Evolutionary conservation across 2,113 vertebrate species (phyloP), one percentile per base, ranked within the genome.

Genomic region (Neofelis nebulosa): DNA sequence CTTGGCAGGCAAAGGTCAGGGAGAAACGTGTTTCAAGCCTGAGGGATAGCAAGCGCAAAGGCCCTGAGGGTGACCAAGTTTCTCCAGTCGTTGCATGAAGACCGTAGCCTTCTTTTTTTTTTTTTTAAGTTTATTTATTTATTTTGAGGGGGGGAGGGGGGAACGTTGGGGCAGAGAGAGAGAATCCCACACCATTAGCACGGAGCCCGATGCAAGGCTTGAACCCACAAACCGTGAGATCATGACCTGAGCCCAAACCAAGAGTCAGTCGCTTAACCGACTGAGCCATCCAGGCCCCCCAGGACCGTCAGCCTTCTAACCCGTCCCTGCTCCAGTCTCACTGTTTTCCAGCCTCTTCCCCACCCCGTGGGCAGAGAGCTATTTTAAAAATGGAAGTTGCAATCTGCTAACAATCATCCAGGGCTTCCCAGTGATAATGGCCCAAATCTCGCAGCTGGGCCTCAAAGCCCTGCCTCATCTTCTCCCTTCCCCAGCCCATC

Each of bases 311-410:
- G 25, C 7, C 74, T 80, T 29, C 68, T 10, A 5, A 2, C 12
- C 10, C 8, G 11, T 31, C 36, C 74, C 41, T 90, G 63, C 33
- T 19, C 15, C 18, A 1, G 0, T 0, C 36, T 71, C 36, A 0
- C 38, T 5, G 3, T 13, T 31, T 89, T 33, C 16, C 25, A 33
- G 36, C 48, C 50, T 80, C 33, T n/a, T 29, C 79, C n/a, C 48
- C 7, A 16, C 14, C 9, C 23, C 4, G 5, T 0, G 3, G 74
- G 13, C 71, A 76, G 36, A 91, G 57, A 21, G 38, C 36, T 52
- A 3, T n/a, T 71, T 50, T 16, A 10, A 69, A 71, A 61, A 27
- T 14, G 41, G 74, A 21, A 1, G 13, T 63, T 61, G 23, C 7
- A 33, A 25, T 48, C 71, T 89, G 78, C 81, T 94, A 21, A 69